These are phyloP conservation scores for Synergus umbraculus DNA, from an alignment of 2,888 invertebrate species.

Conservation along the genomic window DNA sequence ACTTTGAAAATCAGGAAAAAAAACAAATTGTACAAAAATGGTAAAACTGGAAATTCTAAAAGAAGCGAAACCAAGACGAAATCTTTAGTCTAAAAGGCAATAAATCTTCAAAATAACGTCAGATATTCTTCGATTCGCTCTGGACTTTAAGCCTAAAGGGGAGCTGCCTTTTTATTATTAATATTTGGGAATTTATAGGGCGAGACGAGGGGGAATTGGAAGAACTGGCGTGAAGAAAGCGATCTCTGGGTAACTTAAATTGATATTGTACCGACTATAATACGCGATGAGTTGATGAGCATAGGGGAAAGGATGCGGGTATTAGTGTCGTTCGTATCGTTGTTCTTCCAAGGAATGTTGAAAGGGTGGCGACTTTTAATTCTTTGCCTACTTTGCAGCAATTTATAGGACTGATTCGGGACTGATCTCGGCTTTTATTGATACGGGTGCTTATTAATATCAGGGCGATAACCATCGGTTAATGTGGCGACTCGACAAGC, in stretches of 20 bases:
- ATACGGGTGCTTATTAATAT: constrained; percentile 41
- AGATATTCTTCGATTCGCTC: background rate
- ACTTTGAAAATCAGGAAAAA: background rate
- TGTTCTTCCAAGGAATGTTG: constrained; percentile 30
- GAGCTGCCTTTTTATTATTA: constrained; percentile 9
- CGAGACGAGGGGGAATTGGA: constrained; percentile 1
- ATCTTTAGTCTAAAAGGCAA: background rate
- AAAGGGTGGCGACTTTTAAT: constrained; percentile 36
- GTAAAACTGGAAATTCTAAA: background rate
- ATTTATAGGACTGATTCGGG: constrained; percentile 23
- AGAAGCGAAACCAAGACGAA: background rate
- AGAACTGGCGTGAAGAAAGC: background rate
- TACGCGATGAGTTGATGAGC: constrained; percentile 28
- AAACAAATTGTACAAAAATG: background rate
- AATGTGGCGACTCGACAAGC: background rate
- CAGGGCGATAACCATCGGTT: constrained; percentile 30
- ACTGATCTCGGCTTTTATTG: constrained; percentile 32
- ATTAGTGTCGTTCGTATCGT: background rate
- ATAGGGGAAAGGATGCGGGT: constrained; percentile 22
- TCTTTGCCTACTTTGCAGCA: constrained; percentile 29
- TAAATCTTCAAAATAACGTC: constrained; percentile 9
- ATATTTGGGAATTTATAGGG: constrained; percentile 25
- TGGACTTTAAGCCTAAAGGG: background rate
- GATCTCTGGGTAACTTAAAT: background rate
- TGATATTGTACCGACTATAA: background rate